Evolutionary conservation across 2,113 vertebrate genomes (phyloP).

Genomic region (Loxodonta africana): DNA sequence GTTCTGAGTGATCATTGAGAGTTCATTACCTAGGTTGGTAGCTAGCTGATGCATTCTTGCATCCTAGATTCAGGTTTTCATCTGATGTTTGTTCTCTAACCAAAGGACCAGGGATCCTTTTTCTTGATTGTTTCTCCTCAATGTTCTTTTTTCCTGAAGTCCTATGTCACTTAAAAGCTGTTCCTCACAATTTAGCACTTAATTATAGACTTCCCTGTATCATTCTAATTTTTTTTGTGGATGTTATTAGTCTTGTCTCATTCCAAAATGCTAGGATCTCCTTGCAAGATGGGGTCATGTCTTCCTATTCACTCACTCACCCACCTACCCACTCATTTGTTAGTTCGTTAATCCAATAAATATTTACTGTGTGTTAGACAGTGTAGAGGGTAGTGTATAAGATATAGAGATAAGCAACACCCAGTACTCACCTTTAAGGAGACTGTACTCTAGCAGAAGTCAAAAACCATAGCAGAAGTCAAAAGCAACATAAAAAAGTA

Average conservation of each 20-base stretch:
- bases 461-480: neutral
- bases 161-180: neutral
- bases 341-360: conserved; percentile 49
- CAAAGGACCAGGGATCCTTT: too few relatives aligned
- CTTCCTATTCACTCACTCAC: neutral
- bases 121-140: neutral
- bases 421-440: neutral
- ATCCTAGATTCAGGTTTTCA: too few relatives aligned
- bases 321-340: neutral
- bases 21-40: too few relatives aligned
- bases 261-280: neutral
- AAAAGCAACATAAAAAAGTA: neutral
- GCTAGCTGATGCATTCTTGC: too few relatives aligned
- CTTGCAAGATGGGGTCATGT: neutral
- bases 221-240: conserved; percentile 54
- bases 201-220: conserved; percentile 40
- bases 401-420: conserved; percentile 39
- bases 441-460: neutral
- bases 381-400: neutral
- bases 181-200: conserved; percentile 14
- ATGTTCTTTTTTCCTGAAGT: conserved; percentile 25
- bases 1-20: too few relatives aligned
- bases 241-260: neutral
- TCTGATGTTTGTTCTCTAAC: too few relatives aligned
- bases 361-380: conserved; percentile 23